Conservation (phyloP, 2,797 vertebrate genomes). For the Chloroceryle inda region DNA sequence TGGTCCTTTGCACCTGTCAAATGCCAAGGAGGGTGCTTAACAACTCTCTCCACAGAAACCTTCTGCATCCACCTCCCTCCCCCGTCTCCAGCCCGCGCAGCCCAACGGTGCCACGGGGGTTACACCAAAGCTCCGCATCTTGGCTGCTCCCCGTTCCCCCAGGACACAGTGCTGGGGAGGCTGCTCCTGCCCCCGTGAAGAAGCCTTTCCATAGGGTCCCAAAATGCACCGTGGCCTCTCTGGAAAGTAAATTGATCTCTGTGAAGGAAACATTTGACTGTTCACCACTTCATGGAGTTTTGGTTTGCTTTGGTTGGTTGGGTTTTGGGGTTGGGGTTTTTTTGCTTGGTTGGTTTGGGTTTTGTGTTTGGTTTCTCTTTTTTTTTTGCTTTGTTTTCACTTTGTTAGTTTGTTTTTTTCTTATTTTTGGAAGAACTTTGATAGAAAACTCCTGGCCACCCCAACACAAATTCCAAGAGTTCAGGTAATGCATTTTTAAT, state of each 20-base stretch:
- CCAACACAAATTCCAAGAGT: background rate
- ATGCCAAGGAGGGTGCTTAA: slow-evolving; percentile 21
- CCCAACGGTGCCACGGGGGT: rapidly evolving
- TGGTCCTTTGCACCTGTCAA: slow-evolving; percentile 94
- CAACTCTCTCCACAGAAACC: background rate
- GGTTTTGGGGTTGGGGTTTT: too few relatives aligned
- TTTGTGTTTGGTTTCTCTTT: too few relatives aligned
- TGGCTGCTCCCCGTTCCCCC: rapidly evolving
- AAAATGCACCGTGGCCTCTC: rapidly evolving
- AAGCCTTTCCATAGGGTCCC: background rate
- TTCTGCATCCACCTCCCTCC: background rate
- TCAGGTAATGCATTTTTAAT: background rate
- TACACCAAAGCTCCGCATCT: background rate
- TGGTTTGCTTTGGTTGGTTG: background rate
- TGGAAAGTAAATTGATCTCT: background rate
- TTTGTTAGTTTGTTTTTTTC: too few relatives aligned
- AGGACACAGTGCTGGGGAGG: background rate
- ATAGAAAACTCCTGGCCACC: background rate
- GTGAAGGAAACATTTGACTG: background rate
- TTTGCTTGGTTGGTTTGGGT: too few relatives aligned
- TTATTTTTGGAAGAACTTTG: background rate
- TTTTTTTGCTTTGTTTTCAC: too few relatives aligned
- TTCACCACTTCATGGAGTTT: background rate
- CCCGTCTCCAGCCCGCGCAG: rapidly evolving
- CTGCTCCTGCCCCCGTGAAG: background rate